Evolutionary conservation across 2,888 invertebrate species (phyloP).

Genomic region (Limnephilus rhombicus): DNA sequence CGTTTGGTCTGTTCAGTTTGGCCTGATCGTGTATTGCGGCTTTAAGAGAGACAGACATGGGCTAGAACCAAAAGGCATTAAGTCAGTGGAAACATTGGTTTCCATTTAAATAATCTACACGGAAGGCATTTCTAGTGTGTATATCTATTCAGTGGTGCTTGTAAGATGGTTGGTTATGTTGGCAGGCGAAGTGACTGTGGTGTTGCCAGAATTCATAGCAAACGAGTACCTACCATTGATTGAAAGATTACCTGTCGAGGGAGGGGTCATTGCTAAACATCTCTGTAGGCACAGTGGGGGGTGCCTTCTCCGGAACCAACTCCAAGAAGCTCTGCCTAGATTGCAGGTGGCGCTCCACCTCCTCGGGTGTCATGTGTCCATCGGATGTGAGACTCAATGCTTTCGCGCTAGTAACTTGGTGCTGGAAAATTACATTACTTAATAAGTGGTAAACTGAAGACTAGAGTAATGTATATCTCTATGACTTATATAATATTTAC

Average conservation of each 20-base stretch:
- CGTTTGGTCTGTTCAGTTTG: too few species aligned
- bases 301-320: slow-evolving; percentile 89
- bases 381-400: slow-evolving; percentile 81
- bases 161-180: too few species aligned
- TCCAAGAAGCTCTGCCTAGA: slow-evolving; percentile 89
- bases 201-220: background rate
- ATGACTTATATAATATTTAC: slow-evolving; percentile 69
- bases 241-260: slow-evolving; percentile 82
- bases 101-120: too few species aligned
- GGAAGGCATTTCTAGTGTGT: too few species aligned
- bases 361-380: slow-evolving; percentile 94
- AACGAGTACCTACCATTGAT: background rate
- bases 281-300: slow-evolving; percentile 93
- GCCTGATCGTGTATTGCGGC: too few species aligned
- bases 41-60: too few species aligned
- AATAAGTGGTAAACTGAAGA: slow-evolving; percentile 53
- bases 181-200: too few species aligned
- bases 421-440: slow-evolving; percentile 70
- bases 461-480: background rate
- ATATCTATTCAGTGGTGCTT: too few species aligned
- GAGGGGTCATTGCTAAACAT: slow-evolving; percentile 97
- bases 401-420: slow-evolving; percentile 76
- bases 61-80: too few species aligned
- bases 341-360: slow-evolving; percentile 93
- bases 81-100: too few species aligned